Percentiles rank a stretch among this genome's conserved stretches.
phyloP scores from a whole-genome alignment of 2,797 vertebrate species.

The Mionectes olivaceus region DNA sequence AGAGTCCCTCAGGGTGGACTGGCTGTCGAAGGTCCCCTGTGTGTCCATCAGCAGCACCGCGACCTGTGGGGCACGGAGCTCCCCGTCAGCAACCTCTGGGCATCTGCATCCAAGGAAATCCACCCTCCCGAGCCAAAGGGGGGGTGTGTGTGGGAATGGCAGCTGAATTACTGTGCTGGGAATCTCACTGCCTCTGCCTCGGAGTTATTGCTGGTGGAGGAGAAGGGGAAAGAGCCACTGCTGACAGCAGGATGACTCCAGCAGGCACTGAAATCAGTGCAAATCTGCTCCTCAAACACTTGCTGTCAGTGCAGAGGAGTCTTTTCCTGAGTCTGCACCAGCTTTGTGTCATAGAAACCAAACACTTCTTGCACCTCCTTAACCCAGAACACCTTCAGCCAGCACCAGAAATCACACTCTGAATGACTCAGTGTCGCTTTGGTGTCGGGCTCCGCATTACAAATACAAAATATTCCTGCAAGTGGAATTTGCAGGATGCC shows the following conservation, averaged over 20 bases:
- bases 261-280: not conserved
- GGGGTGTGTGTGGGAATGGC: rapidly evolving
- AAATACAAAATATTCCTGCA: not conserved
- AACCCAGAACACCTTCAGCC: not conserved
- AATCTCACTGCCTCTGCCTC: not conserved
- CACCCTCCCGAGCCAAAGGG: not conserved
- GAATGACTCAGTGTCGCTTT: not conserved
- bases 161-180: not conserved
- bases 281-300: not conserved
- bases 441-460: not conserved
- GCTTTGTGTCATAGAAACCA: not conserved
- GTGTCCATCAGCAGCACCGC: conserved; percentile 98
- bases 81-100: not conserved
- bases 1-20: conserved; percentile 95
- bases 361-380: not conserved
- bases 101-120: not conserved
- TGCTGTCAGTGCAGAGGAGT: not conserved
- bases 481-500: not conserved
- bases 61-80: conserved; percentile 79
- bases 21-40: conserved; percentile 98
- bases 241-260: not conserved
- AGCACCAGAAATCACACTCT: not conserved
- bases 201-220: rapidly evolving
- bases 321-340: not conserved
- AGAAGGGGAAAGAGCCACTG: not conserved